These are phyloP conservation scores for Lasioglossum marginatum DNA, from an alignment of 2,888 invertebrate genomes.

Conservation along the genomic window DNA sequence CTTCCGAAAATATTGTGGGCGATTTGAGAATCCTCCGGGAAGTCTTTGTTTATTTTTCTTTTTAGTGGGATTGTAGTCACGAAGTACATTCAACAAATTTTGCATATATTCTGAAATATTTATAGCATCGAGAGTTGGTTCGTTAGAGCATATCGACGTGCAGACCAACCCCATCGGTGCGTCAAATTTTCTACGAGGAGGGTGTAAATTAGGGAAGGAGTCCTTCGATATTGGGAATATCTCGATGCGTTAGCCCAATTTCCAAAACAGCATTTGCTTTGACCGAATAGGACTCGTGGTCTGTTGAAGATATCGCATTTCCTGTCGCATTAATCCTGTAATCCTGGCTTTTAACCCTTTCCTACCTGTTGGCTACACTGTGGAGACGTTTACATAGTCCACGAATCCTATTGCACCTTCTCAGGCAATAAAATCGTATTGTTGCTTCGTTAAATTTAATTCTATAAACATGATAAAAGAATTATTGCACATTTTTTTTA, in stretches of 20 bases:
- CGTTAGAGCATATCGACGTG: slow-evolving; percentile 25
- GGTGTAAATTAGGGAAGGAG: not conserved
- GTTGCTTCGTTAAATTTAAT: not conserved
- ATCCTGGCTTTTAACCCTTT: not conserved
- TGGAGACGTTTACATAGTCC: not conserved
- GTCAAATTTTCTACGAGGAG: not conserved
- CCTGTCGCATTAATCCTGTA: not conserved
- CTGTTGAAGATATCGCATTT: not conserved
- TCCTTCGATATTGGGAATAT: not conserved
- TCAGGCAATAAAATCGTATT: not conserved
- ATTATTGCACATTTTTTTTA: too few relatives aligned
- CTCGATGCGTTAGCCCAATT: not conserved
- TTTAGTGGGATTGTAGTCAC: too few relatives aligned
- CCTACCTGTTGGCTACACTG: not conserved
- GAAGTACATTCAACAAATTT: too few relatives aligned
- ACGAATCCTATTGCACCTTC: not conserved
- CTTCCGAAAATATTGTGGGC: not conserved
- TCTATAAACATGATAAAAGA: not conserved
- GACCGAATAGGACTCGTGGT: not conserved
- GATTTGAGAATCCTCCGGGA: not conserved
- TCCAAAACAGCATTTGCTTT: not conserved
- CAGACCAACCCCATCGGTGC: not conserved
- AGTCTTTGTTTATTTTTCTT: not conserved
- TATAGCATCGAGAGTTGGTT: slow-evolving; percentile 35
- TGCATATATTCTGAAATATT: slow-evolving; percentile 32